Conservation (phyloP, 2,888 invertebrate genomes). For the Auanema freiburgensis region DNA sequence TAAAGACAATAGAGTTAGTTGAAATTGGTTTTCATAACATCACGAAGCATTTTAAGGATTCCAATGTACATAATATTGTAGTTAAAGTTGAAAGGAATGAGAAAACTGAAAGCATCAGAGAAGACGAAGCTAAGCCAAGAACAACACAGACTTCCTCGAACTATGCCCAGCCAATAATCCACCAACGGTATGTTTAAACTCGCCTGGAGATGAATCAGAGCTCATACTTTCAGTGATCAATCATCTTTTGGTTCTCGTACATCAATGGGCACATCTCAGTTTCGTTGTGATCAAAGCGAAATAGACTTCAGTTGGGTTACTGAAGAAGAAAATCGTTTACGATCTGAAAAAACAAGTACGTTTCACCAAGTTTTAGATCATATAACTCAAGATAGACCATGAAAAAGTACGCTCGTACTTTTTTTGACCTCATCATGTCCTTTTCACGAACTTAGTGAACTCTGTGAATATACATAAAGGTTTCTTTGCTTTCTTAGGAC, state of each 20-base stretch:
- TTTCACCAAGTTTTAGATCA: too few species aligned
- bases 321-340: slow-evolving; percentile 40
- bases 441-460: too few species aligned
- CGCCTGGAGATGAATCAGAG: too few species aligned
- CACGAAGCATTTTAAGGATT: slow-evolving; percentile 16
- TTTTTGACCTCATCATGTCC: too few species aligned
- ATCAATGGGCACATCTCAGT: slow-evolving; percentile 36
- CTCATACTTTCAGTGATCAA: slow-evolving; percentile 13
- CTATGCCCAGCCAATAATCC: slow-evolving; percentile 39
- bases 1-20: not conserved
- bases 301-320: slow-evolving; percentile 46
- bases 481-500: too few species aligned
- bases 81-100: slow-evolving; percentile 37
- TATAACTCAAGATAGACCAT: too few species aligned
- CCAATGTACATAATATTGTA: slow-evolving; percentile 34
- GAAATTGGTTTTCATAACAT: slow-evolving; percentile 4
- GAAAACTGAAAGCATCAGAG: slow-evolving; percentile 24
- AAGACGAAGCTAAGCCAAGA: not conserved
- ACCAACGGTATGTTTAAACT: slow-evolving; percentile 1
- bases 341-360: slow-evolving; percentile 10
- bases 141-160: slow-evolving; percentile 14
- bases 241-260: slow-evolving; percentile 28
- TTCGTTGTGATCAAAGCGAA: slow-evolving; percentile 43
- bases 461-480: too few species aligned
- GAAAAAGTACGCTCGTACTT: too few species aligned